phyloP scores from a whole-genome alignment of 2,113 vertebrate species.

The Patagioenas fasciata region DNA sequence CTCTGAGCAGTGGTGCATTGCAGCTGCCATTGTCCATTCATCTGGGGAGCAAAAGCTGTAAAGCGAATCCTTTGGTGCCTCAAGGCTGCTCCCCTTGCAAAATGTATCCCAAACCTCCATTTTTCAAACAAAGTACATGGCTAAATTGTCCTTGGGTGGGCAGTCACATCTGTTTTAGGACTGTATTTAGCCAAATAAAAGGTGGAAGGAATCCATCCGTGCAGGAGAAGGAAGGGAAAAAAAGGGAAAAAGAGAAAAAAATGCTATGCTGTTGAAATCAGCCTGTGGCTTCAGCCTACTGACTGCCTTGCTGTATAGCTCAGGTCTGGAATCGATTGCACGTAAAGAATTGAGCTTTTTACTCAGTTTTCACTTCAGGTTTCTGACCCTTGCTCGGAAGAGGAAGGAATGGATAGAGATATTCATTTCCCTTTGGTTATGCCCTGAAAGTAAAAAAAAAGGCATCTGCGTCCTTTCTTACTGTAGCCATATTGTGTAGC shows the following conservation, averaged over 20 bases:
- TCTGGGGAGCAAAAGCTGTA: slow-evolving; percentile 28
- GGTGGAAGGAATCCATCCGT: neutral
- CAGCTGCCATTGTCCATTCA: slow-evolving; percentile 18
- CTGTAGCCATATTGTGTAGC: neutral
- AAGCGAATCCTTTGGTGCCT: slow-evolving; percentile 34
- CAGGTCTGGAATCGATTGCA: neutral
- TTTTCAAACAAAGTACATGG: slow-evolving; percentile 63
- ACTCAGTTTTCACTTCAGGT: neutral
- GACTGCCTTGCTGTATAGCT: neutral
- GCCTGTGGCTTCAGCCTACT: neutral
- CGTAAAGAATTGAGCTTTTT: slow-evolving; percentile 13
- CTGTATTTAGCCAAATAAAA: slow-evolving; percentile 50
- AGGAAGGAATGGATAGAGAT: neutral
- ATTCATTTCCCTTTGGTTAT: neutral
- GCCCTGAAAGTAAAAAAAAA: neutral
- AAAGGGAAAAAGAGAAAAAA: neutral
- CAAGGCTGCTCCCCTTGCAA: slow-evolving; percentile 39
- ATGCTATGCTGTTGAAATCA: neutral
- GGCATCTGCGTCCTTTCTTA: neutral
- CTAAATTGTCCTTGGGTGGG: slow-evolving; percentile 65
- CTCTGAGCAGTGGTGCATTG: neutral
- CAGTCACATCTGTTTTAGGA: slow-evolving; percentile 40
- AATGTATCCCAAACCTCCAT: slow-evolving; percentile 54
- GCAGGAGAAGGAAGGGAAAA: neutral
- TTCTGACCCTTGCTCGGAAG: slow-evolving; percentile 2